A percentile compares a stretch with the other conserved stretches of the same genome.
These are phyloP conservation scores for Elgaria multicarinata DNA, from an alignment of 2,113 vertebrate genomes.

Conservation along the genomic window DNA sequence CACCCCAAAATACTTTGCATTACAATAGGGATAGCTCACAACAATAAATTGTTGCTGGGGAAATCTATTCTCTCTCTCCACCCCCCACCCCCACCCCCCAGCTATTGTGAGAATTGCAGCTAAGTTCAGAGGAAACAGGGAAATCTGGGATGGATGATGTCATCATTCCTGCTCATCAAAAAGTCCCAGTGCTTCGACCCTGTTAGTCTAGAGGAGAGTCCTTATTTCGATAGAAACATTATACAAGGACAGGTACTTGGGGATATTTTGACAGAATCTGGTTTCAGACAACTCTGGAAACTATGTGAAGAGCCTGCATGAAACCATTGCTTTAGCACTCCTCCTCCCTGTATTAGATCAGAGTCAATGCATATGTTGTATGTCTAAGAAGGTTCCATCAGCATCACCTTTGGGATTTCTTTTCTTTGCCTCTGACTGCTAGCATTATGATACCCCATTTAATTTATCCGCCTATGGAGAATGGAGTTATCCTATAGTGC, in stretches of 20 bases:
- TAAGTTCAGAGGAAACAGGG: too few species aligned
- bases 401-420: not conserved
- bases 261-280: not conserved
- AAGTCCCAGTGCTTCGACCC: too few species aligned
- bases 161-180: too few species aligned
- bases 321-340: not conserved
- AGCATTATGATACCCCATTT: not conserved
- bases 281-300: not conserved
- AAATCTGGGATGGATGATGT: too few species aligned
- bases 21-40: too few species aligned
- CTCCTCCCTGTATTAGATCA: not conserved
- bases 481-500: fast-evolving
- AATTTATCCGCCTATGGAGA: not conserved
- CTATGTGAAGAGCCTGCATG: not conserved
- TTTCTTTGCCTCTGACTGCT: not conserved
- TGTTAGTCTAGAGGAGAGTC: not conserved
- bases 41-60: too few species aligned
- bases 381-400: constrained; percentile 45
- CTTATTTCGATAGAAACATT: not conserved
- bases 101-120: too few species aligned
- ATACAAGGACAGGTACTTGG: fast-evolving
- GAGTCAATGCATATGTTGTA: fast-evolving
- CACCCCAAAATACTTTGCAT: too few species aligned
- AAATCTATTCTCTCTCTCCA: too few species aligned
- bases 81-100: too few species aligned